Percentiles rank a stretch among this genome's conserved stretches.
Conservation (phyloP, 2,113 vertebrate genomes). For the Manacus vitellinus region DNA sequence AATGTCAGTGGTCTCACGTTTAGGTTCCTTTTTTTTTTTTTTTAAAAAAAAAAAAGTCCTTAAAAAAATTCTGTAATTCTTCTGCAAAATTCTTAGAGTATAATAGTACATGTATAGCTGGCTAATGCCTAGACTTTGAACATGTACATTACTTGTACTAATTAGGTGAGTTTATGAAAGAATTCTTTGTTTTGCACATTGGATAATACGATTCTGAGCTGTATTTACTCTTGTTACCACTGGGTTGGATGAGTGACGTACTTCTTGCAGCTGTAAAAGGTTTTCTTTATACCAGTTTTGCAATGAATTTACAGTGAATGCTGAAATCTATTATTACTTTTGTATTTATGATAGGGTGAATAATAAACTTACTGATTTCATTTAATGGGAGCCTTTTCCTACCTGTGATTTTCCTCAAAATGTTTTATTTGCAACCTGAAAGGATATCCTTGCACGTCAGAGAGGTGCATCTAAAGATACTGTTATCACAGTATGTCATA, state of each 20-base stretch:
- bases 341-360: not conserved
- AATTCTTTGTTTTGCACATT: slow-evolving; percentile 37
- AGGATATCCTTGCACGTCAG: not conserved
- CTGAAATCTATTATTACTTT: not conserved
- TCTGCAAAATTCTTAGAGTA: not conserved
- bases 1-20: not conserved
- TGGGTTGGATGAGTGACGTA: not conserved
- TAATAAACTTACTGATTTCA: not conserved
- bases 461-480: not conserved
- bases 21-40: not conserved
- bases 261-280: slow-evolving; percentile 21
- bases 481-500: slow-evolving; percentile 1
- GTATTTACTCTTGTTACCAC: slow-evolving; percentile 34
- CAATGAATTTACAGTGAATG: not conserved
- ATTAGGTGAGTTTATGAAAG: slow-evolving; percentile 31
- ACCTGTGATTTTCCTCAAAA: not conserved
- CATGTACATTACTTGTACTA: not conserved
- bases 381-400: not conserved
- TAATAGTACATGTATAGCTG: not conserved
- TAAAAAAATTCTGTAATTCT: not conserved
- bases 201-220: slow-evolving; percentile 35
- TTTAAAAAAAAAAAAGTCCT: not conserved
- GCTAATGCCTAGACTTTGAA: not conserved
- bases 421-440: not conserved
- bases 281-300: slow-evolving; percentile 12